A percentile compares a stretch with the other conserved stretches of the same genome.
Evolutionary conservation across 2,113 vertebrate species (phyloP).

Genomic region (Pygoscelis antarcticus): DNA sequence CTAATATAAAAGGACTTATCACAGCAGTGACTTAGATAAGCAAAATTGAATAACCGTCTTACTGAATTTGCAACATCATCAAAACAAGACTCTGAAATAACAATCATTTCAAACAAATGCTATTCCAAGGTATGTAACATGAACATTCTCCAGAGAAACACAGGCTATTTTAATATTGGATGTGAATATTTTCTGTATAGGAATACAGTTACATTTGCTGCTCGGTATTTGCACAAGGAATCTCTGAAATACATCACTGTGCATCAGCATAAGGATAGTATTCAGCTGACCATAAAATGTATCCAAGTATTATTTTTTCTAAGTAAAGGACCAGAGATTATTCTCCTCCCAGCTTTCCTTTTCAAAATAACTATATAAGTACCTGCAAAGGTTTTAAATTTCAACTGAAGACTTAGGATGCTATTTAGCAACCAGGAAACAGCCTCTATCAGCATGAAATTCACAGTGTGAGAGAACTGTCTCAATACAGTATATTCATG

Average conservation of each 20-base stretch:
- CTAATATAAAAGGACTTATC: constrained; percentile 57
- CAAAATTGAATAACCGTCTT: constrained; percentile 45
- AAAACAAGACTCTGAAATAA: constrained; percentile 54
- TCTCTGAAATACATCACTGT: constrained; percentile 10
- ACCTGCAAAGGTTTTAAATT: constrained; percentile 43
- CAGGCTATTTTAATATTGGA: background rate
- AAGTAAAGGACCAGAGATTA: constrained; percentile 32
- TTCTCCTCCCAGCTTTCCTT: constrained; percentile 17
- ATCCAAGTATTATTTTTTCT: background rate
- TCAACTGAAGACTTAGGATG: constrained; percentile 35
- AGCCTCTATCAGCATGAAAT: constrained; percentile 53
- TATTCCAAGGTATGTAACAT: background rate
- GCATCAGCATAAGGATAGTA: background rate
- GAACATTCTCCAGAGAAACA: background rate
- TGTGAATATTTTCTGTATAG: background rate
- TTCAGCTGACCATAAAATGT: constrained; percentile 16
- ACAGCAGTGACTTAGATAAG: constrained; percentile 64
- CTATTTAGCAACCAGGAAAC: constrained; percentile 55
- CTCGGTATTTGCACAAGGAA: constrained; percentile 11
- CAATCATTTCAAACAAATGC: constrained; percentile 18
- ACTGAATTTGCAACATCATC: constrained; percentile 15
- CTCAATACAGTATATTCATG: constrained; percentile 39
- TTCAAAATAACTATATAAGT: constrained; percentile 36
- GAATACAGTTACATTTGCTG: background rate
- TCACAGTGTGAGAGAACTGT: constrained; percentile 51